Evolutionary conservation across 2,113 vertebrate genomes (phyloP), one percentile per base, ranked within the genome.

Genomic region (Orcinus orca): DNA sequence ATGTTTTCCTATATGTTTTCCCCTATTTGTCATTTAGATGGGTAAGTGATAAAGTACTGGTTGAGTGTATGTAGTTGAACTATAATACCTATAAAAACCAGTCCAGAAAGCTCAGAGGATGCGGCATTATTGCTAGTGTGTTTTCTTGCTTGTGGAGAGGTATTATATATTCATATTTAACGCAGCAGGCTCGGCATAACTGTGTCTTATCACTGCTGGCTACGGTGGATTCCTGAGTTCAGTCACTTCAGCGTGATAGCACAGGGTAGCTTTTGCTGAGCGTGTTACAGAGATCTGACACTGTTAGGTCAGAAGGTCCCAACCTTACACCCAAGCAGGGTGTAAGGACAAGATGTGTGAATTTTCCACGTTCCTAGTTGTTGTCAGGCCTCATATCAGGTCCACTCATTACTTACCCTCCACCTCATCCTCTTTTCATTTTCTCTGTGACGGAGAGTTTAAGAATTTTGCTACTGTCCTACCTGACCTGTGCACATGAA

Each of bases 131-230:
- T 25, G 47, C 63, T 29, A 13, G 4, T 26, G 12, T 3, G 0
- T 36, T 6, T 29, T 33, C 11, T 23, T 50, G 58, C 25, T 53
- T 8, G 4, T 33, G 25, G 18, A 41, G 38, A 26, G 8, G 3
- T 10, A 5, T 29, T 18, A 38, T 12, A 0, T 26, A 1, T 33
- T 60, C 36, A 1, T 13, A 2, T 23, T 17, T 12, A 38, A 1
- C 44, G 58, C 17, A 65, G 44, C 36, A 12, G 25, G 53, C 33
- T 70, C 12, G 23, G 58, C 8, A 26, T 68, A 23, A 12, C 7
- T 17, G 0, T 17, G 2, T 33, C 26, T 38, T 36, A 7, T 53
- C 60, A 4, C 1, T 38, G 1, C 25, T 65, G 29, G 44, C 63
- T 26, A 14, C 1, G 7, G 21, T 3, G 60, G 20, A 5, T 6